Percentiles rank a stretch among this genome's conserved stretches.
phyloP scores from a whole-genome alignment of 2,888 invertebrate genomes.

The Argynnis bischoffii region DNA sequence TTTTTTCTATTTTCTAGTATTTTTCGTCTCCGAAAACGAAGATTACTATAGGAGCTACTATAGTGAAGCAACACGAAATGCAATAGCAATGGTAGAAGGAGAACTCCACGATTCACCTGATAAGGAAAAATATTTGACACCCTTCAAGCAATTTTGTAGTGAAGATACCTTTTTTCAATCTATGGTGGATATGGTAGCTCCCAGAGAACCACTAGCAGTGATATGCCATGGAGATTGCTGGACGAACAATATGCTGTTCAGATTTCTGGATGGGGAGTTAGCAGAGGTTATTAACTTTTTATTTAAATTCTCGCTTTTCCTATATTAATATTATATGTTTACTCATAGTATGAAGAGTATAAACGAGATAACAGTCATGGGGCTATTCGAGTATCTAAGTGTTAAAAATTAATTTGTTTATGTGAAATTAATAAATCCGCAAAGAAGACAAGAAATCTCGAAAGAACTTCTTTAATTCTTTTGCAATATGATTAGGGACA shows the following conservation, averaged over 20 bases:
- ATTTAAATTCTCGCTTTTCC: background rate
- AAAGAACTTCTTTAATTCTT: too few relatives aligned
- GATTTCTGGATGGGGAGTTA: slow-evolving; percentile 79
- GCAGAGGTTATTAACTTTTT: slow-evolving; percentile 67
- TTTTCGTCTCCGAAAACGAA: slow-evolving; percentile 85
- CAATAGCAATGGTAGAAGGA: slow-evolving; percentile 84
- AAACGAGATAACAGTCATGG: too few relatives aligned
- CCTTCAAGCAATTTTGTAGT: slow-evolving; percentile 83
- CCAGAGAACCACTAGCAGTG: slow-evolving; percentile 85
- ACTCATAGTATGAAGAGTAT: too few relatives aligned
- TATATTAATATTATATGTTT: background rate
- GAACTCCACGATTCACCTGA: slow-evolving; percentile 63
- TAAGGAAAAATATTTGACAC: slow-evolving; percentile 80
- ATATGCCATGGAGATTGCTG: slow-evolving; percentile 90
- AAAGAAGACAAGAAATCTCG: too few relatives aligned
- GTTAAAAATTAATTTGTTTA: too few relatives aligned
- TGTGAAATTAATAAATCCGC: too few relatives aligned
- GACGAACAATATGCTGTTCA: slow-evolving; percentile 88
- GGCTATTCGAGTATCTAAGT: too few relatives aligned
- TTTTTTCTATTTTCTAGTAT: slow-evolving; percentile 57
- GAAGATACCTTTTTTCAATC: slow-evolving; percentile 85
- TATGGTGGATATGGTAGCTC: slow-evolving; percentile 85
- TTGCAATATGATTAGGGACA: too few relatives aligned
- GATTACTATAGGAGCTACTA: slow-evolving; percentile 88
- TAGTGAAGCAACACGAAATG: slow-evolving; percentile 84